These are phyloP conservation scores for Stichodactyla mertensii DNA, from an alignment of 64 coral and sea anemone species.

Conservation along the genomic window DNA sequence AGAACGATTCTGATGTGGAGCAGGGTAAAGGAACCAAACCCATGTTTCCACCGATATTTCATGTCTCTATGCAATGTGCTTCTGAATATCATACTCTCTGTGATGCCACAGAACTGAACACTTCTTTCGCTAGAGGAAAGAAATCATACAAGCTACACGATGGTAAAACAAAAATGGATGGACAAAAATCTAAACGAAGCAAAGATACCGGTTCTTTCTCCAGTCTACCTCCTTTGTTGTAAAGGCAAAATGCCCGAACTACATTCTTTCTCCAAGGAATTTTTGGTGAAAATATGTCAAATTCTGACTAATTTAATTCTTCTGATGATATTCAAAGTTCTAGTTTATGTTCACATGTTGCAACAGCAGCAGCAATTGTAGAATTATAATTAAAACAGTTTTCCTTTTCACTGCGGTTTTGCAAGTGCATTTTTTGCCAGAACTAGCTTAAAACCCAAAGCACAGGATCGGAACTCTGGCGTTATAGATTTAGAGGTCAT, in stretches of 20 bases:
- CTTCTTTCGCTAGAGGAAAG: not conserved
- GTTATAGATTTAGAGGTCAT: no score
- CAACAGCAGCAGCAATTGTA: no score
- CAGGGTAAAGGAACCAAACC: not conserved
- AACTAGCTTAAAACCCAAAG: no score
- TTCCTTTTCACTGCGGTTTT: no score
- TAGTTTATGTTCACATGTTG: no score
- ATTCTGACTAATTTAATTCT: no score
- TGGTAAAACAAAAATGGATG: not conserved
- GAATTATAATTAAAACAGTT: no score
- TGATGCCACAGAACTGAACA: not conserved
- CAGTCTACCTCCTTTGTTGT: not conserved
- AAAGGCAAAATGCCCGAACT: not conserved
- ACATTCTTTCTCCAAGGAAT: no score
- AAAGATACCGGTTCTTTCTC: not conserved
- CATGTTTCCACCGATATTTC: slow-evolving; percentile 58
- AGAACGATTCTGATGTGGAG: not conserved
- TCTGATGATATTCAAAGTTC: no score
- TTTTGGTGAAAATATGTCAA: no score
- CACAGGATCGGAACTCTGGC: no score
- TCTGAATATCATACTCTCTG: not conserved
- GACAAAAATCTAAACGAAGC: not conserved
- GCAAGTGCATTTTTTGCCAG: no score
- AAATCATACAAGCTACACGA: not conserved
- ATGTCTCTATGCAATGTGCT: not conserved